Base-by-base conservation (phyloP, 2,888 invertebrate species). In the Smittia aterrima region DNA sequence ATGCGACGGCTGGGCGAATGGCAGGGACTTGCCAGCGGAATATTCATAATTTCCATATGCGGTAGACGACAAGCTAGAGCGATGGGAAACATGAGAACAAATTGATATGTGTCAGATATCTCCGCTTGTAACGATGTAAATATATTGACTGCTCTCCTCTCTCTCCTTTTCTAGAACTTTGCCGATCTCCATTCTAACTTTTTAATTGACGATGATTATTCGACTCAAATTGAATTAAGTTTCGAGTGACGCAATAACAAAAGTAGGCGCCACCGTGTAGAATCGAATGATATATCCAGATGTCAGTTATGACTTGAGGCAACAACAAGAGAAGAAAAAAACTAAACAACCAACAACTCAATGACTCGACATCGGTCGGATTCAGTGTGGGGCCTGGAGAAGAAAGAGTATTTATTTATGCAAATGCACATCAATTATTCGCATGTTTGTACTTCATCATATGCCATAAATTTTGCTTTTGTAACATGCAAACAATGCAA, bases 391-490 rank as follows among this genome's bases (percentile, higher is more conserved):
- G 16, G 18, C 53, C 11, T 4, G 1, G 58, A 22, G 9, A 20
- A 58, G 22, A 58, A 58, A 58, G 58, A 22, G 58, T 58, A 7
- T 47, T 58, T 53, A 53, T 11, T 53, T 24, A 58, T 58, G 58
- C 22, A 58, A 58, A 58, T 58, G 3, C 24, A 3, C 24, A 58
- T 58, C 58, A 58, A 58, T 58, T 58, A 58, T 58, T 58, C 13
- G 58, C 58, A 58, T 58, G 24, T 58, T 58, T 58, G 58, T 24
- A 47, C 53, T 18, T 47, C 53, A 47, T 47, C 53, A 47, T 47
- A 22, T 58, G 20, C 24, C 58, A 58, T 58, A 58, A 58, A 58
- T 24, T 58, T 24, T 20, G 58, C 24, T 24, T 58, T 58, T 58
- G 20, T 58, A 58, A 58, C 47, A 24, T 24, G 24, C 24, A 58